These are phyloP conservation scores for Rhinophrynus dorsalis DNA, from an alignment of 2,797 vertebrate species.

Conservation along the genomic window DNA sequence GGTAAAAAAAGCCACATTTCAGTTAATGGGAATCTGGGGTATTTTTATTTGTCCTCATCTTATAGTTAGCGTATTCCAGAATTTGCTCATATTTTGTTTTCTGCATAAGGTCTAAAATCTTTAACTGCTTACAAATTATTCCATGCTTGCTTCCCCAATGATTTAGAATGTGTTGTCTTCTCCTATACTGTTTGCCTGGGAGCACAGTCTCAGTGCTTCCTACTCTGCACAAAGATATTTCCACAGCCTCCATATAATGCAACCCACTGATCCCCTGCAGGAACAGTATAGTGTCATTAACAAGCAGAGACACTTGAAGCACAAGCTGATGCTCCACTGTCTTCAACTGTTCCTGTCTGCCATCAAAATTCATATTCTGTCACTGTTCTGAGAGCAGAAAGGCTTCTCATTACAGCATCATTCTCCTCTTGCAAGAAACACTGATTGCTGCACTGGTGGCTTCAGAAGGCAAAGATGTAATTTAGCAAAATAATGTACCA, in stretches of 20 bases:
- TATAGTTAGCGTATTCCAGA: too few relatives aligned
- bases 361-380: constrained; percentile 80
- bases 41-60: too few relatives aligned
- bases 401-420: constrained; percentile 80
- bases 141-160: constrained; percentile 74
- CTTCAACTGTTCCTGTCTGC: constrained; percentile 73
- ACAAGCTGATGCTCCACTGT: constrained; percentile 68
- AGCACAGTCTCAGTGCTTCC: constrained; percentile 77
- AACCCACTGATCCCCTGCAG: constrained; percentile 77
- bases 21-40: too few relatives aligned
- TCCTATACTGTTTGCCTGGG: constrained; percentile 77
- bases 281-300: constrained; percentile 74
- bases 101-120: constrained; percentile 75
- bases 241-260: constrained; percentile 71
- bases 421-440: constrained; percentile 79
- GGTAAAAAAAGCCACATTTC: too few relatives aligned
- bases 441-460: constrained; percentile 83
- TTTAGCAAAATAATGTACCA: constrained; percentile 90
- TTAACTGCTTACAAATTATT: constrained; percentile 78
- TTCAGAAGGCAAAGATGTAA: constrained; percentile 88
- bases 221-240: constrained; percentile 70
- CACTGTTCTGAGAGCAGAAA: constrained; percentile 74
- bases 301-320: constrained; percentile 76
- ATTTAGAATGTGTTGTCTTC: constrained; percentile 75
- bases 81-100: too few relatives aligned